Base-by-base conservation (phyloP, 2,113 vertebrate genomes). In the Gobiocypris rarus region DNA sequence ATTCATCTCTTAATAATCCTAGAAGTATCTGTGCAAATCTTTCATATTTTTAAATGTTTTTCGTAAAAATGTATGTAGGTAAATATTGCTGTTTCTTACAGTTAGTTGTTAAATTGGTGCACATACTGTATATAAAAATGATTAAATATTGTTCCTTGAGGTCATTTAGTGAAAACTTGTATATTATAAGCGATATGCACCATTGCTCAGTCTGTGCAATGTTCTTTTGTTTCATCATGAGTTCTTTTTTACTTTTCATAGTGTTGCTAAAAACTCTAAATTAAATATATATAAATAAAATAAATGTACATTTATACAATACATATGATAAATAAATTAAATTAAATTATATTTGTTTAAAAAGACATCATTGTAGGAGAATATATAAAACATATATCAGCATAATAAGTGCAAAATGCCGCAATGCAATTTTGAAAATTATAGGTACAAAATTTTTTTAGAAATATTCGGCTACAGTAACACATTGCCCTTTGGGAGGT, bases 331-430 rank as follows among this genome's bases (percentile, higher is more conserved):
- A 6, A 81, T 26, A 41, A 81, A 61, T 77, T n/a, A 34, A 77
- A 54, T 54, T 19, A 54, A 54, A 54, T 54, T 19, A 54, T 54
- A 54, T 54, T 19, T 54, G 17, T 54, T 54, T 54, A 22, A 22
- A 54, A 22, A 34, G 34, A 76, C 50, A 81, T 15, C 10, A 0
- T 74, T 67, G 34, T n/a, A 34, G n/a, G 11, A 9, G 5, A 75
- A 34, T 14, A 41, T 70, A 59, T 59, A 48, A 71, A 17, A 75
- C 9, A 75, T 80, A 22, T 14, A 31, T 22, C 7, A 70, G 74
- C 75, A 83, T 79, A 56, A 58, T 54, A 81, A 81, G 63, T 85
- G 67, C 52, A 85, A 80, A 78, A 13, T 22, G 22, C 34, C 75
- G 45, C 43, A 81, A 48, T 76, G 56, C 81, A 83, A 59, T 52